A percentile compares a stretch with the other conserved stretches of the same genome.
Evolutionary conservation across 2,888 invertebrate genomes (phyloP).

Genomic region (Agriopis leucophaearia): DNA sequence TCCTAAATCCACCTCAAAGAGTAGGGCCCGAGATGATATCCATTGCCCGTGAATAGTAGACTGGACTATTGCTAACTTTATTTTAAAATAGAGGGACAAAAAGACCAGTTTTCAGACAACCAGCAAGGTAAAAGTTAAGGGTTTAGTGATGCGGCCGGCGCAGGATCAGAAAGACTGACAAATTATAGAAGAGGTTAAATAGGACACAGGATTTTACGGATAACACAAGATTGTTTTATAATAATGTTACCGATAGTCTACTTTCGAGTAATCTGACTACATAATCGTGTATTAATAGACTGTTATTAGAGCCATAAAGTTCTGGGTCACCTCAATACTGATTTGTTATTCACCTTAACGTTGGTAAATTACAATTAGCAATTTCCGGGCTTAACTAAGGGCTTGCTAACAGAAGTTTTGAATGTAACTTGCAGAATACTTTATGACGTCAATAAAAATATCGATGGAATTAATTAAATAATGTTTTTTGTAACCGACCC

Average conservation of each 20-base stretch:
- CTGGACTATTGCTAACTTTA: too few relatives aligned
- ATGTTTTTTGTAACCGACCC: too few relatives aligned
- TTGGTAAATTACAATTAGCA: constrained; percentile 45
- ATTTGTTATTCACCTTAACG: constrained; percentile 44
- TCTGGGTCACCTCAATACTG: constrained; percentile 47
- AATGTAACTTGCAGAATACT: not conserved
- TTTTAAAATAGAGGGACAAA: not conserved
- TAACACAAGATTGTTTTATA: not conserved
- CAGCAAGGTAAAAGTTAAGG: too few relatives aligned
- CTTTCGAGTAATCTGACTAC: constrained; percentile 32
- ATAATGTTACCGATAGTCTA: constrained; percentile 9
- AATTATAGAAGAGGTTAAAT: not conserved
- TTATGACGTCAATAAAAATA: too few relatives aligned
- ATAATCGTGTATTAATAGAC: constrained; percentile 37
- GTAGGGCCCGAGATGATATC: too few relatives aligned
- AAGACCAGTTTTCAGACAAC: not conserved
- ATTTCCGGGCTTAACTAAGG: constrained; percentile 41
- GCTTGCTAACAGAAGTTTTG: constrained; percentile 22
- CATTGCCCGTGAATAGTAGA: too few relatives aligned
- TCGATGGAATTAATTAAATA: too few relatives aligned
- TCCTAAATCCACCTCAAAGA: too few relatives aligned
- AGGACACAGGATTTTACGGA: not conserved
- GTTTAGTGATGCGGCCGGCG: too few relatives aligned
- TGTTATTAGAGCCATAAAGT: constrained; percentile 39
- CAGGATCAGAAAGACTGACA: not conserved